Percentiles rank a stretch among this genome's conserved stretches.
These are phyloP conservation scores for Allobates femoralis DNA, from an alignment of 2,797 vertebrate species.

Conservation along the genomic window DNA sequence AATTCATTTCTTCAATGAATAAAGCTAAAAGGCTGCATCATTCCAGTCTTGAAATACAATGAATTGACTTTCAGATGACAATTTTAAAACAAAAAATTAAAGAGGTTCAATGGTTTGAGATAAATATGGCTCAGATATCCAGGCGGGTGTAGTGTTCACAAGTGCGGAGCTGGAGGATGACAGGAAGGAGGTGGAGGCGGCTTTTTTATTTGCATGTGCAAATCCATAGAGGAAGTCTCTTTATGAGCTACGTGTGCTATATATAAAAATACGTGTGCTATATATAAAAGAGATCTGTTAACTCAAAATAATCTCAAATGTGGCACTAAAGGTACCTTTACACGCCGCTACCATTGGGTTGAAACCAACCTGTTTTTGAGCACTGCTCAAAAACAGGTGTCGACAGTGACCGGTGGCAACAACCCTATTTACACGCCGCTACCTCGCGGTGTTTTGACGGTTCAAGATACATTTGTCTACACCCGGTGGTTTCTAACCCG, in stretches of 20 bases:
- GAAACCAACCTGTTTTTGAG: too few species aligned
- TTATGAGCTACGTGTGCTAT: background rate
- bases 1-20: constrained; percentile 52
- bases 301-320: too few species aligned
- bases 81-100: background rate
- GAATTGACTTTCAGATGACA: constrained; percentile 14
- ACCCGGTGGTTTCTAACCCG: too few species aligned
- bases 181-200: background rate
- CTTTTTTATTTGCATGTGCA: background rate
- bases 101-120: background rate
- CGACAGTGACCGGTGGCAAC: too few species aligned
- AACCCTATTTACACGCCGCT: too few species aligned
- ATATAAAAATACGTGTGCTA: background rate
- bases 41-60: constrained; percentile 12
- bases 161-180: background rate
- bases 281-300: background rate
- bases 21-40: constrained; percentile 47
- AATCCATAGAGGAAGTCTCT: background rate
- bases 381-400: too few species aligned
- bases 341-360: too few species aligned
- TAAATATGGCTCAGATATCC: constrained; percentile 2
- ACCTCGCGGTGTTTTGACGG: too few species aligned
- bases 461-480: too few species aligned
- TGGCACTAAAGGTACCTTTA: too few species aligned
- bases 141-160: background rate